Evolutionary conservation across 2,888 invertebrate genomes (phyloP), one percentile per base, ranked within the genome.

Genomic region (Andricus quercusramuli): DNA sequence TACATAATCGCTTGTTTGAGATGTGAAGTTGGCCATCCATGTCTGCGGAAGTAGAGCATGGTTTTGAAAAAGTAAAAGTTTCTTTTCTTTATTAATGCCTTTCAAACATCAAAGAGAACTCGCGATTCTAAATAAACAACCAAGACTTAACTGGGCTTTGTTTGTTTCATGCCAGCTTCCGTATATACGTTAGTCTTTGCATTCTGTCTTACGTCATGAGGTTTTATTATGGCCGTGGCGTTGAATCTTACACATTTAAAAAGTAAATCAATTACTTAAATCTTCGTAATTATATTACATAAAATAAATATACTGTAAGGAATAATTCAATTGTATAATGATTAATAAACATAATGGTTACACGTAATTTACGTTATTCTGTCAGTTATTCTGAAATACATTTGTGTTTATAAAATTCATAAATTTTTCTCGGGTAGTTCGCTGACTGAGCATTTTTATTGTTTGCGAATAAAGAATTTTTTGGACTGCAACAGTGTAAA

Each of bases 21-120:
- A 32, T 51, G 11, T 47, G 47, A 29, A 70, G 70, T 70, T 51
- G 15, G 47, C 68, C 25, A 47, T 68, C 25, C 44, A 47, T 47
- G 20, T 47, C 44, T 47, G 25, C 13, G 47, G 29, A 68, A 47
- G 47, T 51, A 29, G 70, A 70, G 47, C 70, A 70, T 17, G 5
- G 15, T 51, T 70, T 70, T 25, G 29, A 70, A 70, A 70, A 70
- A 70, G 47, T 51, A 25, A 70, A 70, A 70, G 25, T 70, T 70
- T 51, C 70, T 51, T 70, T 51, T 51, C 47, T 70, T 25, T 41
- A n/a, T 37, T 9, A 47, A 47, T 68, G 29, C 47, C 51, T 70
- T 70, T 51, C 3, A 20, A 51, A 70, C 20, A 29, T 44, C 44
- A 44, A n/a, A 25, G 68, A 44, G 25, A 47, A 20, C 29, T 29